A percentile compares a stretch with the other conserved stretches of the same genome.
These are phyloP conservation scores for Gallinago undulata DNA, from an alignment of 2,113 vertebrate genomes.

Conservation along the genomic window DNA sequence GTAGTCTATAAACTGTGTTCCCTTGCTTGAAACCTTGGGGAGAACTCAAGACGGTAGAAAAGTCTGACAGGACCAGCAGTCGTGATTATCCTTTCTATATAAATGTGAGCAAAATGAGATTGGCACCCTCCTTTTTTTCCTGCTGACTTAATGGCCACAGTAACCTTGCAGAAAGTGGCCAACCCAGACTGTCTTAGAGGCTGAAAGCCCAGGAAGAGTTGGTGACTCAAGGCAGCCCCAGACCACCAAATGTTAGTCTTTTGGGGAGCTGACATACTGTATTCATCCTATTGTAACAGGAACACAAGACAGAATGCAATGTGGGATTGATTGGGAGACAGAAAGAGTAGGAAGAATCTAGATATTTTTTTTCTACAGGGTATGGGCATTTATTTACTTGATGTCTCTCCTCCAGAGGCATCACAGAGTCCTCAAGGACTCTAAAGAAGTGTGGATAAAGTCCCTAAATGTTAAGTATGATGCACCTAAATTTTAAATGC, in stretches of 20 bases:
- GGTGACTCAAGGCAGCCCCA: background rate
- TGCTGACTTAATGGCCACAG: background rate
- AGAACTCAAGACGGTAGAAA: background rate
- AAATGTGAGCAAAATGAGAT: background rate
- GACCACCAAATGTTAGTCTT: background rate
- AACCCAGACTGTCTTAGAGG: background rate
- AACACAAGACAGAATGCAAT: background rate
- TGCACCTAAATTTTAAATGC: background rate
- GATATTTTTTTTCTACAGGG: background rate
- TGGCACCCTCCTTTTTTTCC: background rate
- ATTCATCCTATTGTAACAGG: background rate
- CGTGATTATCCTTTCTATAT: background rate
- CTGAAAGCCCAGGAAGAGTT: background rate
- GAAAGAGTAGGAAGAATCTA: background rate
- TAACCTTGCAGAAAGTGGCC: background rate
- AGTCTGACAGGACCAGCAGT: background rate
- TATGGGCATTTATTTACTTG: background rate
- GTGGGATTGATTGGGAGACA: background rate
- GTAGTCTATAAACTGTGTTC: background rate
- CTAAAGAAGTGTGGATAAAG: background rate
- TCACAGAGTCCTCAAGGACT: background rate
- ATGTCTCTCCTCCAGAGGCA: background rate
- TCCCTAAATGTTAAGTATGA: background rate
- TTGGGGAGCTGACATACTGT: background rate
- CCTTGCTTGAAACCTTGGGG: background rate